Evolutionary conservation across 2,888 invertebrate genomes (phyloP).

Genomic region (Cheilosia soror): DNA sequence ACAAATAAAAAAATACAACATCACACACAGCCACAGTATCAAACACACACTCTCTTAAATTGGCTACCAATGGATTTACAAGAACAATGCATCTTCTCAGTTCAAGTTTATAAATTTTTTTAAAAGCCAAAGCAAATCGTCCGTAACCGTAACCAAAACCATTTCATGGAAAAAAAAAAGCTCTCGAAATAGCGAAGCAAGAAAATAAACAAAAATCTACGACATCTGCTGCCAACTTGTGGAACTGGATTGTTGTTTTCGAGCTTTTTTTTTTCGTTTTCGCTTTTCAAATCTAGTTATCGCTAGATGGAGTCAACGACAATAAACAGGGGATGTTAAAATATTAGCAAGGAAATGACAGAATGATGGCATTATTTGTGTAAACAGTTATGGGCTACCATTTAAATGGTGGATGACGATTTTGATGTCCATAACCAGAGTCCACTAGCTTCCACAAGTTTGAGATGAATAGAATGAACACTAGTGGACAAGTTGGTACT

Average conservation of each 20-base stretch:
- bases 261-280: conserved; percentile 36
- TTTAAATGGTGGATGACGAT: no score
- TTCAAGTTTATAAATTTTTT: background rate
- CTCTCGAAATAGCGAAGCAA: background rate
- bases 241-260: conserved; percentile 37
- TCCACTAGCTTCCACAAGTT: no score
- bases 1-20: no score
- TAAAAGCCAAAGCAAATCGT: background rate
- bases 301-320: conserved; percentile 57
- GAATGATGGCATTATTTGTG: background rate
- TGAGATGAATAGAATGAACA: no score
- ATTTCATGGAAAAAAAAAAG: conserved; percentile 31
- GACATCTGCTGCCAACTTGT: conserved; percentile 52
- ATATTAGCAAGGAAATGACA: background rate
- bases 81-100: no score
- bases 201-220: conserved; percentile 36
- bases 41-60: no score
- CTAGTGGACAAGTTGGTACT: no score
- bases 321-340: background rate
- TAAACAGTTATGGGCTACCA: no score
- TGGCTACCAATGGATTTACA: no score
- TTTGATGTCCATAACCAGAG: no score
- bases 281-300: conserved; percentile 32
- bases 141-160: background rate
- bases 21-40: no score